Conservation (phyloP, 2,113 vertebrate genomes). For the Antechinus stuartii region DNA sequence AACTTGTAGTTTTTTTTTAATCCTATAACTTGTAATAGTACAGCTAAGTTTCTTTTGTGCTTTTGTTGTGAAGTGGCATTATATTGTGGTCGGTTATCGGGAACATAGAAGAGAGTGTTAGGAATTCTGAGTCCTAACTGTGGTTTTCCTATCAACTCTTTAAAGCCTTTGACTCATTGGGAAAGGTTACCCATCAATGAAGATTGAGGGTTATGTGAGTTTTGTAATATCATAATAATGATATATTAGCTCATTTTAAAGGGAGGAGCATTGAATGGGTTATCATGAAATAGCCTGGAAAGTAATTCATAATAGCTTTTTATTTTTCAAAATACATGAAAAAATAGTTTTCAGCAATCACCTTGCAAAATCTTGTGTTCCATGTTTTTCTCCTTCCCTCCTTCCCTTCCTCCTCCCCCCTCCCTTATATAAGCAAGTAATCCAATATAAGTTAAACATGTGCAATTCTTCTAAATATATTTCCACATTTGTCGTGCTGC, state of each 20-base stretch:
- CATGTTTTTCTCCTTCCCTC: no score
- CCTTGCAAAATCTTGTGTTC: no score
- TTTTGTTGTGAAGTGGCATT: neutral
- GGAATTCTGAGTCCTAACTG: neutral
- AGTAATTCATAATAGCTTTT: neutral
- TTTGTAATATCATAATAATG: neutral
- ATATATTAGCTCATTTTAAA: slow-evolving; percentile 30
- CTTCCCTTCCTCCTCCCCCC: no score
- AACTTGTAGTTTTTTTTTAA: neutral
- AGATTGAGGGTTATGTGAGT: neutral
- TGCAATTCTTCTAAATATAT: no score
- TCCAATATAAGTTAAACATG: no score
- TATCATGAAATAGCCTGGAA: slow-evolving; percentile 20
- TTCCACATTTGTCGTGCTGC: no score
- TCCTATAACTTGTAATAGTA: neutral
- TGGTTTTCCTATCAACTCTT: neutral
- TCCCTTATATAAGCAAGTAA: no score
- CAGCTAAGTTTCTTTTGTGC: neutral
- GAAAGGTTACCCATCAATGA: slow-evolving; percentile 4
- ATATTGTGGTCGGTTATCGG: neutral
- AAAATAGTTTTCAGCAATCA: no score
- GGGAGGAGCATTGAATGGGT: neutral
- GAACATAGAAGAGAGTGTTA: neutral
- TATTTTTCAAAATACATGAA: no score
- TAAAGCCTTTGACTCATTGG: slow-evolving; percentile 16